Percentiles rank a stretch among this genome's conserved stretches.
Evolutionary conservation across 2,113 vertebrate genomes (phyloP).

Genomic region (Hippocampus zosterae): DNA sequence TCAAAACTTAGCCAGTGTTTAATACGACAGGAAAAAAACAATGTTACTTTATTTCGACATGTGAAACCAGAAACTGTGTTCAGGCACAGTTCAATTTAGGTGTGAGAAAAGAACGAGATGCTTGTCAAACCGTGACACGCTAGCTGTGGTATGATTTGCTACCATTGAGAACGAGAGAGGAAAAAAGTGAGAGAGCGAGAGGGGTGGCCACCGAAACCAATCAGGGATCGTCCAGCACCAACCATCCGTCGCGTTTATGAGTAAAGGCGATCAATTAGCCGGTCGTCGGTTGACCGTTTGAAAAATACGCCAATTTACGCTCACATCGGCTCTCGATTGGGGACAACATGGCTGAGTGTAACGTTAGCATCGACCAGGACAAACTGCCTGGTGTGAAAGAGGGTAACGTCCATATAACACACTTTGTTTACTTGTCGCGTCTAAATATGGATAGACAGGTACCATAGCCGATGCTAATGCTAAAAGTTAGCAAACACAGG

Average conservation of each 20-base stretch:
- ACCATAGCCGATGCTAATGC: not conserved
- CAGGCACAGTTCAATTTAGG: not conserved
- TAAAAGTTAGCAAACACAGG: constrained; percentile 14
- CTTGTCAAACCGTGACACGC: constrained; percentile 32
- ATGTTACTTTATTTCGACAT: constrained; percentile 40
- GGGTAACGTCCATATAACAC: constrained; percentile 58
- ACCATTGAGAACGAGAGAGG: not conserved
- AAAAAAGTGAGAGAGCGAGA: constrained; percentile 14
- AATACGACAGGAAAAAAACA: not conserved
- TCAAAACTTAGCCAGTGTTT: not conserved
- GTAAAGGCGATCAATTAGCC: constrained; percentile 57
- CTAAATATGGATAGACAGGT: constrained; percentile 5
- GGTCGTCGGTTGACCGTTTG: not conserved
- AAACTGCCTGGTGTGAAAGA: constrained; percentile 78
- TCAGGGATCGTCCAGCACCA: constrained; percentile 53
- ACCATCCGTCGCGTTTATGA: constrained; percentile 64
- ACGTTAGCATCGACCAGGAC: constrained; percentile 74
- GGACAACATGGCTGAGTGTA: constrained; percentile 75
- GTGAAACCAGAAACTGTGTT: not conserved
- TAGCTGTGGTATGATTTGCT: constrained; percentile 25
- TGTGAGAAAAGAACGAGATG: constrained; percentile 8
- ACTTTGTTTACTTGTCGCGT: constrained; percentile 11
- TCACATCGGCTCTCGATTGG: constrained; percentile 47
- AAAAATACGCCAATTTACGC: constrained; percentile 44
- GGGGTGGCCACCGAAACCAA: constrained; percentile 65